phyloP scores from a whole-genome alignment of 1,140 invertebrate species.

The Panonychus citri region DNA sequence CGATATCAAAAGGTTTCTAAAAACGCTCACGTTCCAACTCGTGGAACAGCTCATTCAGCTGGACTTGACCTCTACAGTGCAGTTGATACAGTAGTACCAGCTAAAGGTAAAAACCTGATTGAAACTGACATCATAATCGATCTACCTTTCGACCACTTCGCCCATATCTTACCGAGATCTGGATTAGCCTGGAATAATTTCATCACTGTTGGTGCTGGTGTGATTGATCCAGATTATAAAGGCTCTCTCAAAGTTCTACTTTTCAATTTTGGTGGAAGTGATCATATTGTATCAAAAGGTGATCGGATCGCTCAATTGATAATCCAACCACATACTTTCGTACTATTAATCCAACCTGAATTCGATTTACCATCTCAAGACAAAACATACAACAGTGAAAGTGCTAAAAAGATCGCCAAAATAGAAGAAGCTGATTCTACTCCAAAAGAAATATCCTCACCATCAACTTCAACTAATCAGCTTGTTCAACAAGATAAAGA shows the following conservation, averaged over 20 bases:
- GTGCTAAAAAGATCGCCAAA: too few species aligned
- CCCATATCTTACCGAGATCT: conserved; percentile 79
- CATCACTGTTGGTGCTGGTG: conserved; percentile 92
- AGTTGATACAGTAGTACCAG: conserved; percentile 54
- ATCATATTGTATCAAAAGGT: conserved; percentile 49
- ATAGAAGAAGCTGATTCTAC: too few species aligned
- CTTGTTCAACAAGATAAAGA: too few species aligned
- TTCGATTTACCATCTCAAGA: too few species aligned
- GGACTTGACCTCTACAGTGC: conserved; percentile 44
- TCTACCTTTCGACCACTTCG: conserved; percentile 57
- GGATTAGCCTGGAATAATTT: conserved; percentile 82
- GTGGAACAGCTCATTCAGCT: too few species aligned
- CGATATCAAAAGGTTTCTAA: too few species aligned
- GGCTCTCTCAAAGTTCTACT: conserved; percentile 80
- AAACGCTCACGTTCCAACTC: too few species aligned
- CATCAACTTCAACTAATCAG: too few species aligned
- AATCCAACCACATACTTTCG: too few species aligned
- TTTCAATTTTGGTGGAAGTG: conserved; percentile 65
- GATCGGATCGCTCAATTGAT: conserved; percentile 91
- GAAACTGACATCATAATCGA: conserved; percentile 68
- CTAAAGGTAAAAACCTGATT: conserved; percentile 55
- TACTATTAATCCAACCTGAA: too few species aligned
- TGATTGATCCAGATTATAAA: conserved; percentile 76
- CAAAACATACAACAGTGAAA: too few species aligned
- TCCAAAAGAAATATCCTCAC: too few species aligned